Percentiles rank a stretch among this genome's conserved stretches.
These are phyloP conservation scores for Aurelia sp. DNA, from an alignment of 30 jellyfish, hydroid and myxozoan genomes.

Conservation along the genomic window DNA sequence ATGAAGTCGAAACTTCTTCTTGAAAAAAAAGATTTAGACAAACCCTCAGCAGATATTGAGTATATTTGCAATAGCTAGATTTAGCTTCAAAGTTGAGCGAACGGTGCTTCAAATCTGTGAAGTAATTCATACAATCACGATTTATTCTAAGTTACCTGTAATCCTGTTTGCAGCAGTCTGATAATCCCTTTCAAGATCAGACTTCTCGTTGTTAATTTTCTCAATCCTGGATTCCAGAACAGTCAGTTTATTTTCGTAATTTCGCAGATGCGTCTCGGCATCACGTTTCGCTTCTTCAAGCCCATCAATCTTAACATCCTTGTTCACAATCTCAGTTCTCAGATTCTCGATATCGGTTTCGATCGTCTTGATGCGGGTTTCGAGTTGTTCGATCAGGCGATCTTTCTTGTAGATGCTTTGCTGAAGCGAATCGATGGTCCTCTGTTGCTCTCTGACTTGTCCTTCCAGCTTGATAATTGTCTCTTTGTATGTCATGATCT, in stretches of 20 bases:
- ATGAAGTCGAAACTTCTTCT: too few relatives aligned
- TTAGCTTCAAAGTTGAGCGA: too few relatives aligned
- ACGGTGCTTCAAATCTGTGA: too few relatives aligned
- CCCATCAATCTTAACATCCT: conserved; percentile 88
- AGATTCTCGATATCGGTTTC: conserved; percentile 90
- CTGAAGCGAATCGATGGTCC: conserved; percentile 88
- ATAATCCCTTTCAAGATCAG: conserved; percentile 82
- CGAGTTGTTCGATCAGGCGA: conserved; percentile 80
- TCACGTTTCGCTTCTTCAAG: conserved; percentile 88
- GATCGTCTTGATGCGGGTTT: conserved; percentile 47
- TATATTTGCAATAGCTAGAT: too few relatives aligned
- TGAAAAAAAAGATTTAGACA: too few relatives aligned
- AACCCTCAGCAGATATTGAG: too few relatives aligned
- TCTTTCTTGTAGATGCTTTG: conserved; percentile 92
- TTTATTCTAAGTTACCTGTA: conserved; percentile 9
- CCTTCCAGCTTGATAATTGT: conserved; percentile 84
- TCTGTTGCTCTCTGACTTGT: conserved; percentile 81
- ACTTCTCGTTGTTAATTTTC: conserved; percentile 72
- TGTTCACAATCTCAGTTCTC: conserved; percentile 78
- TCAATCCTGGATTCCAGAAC: conserved; percentile 83
- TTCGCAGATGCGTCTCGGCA: conserved; percentile 69
- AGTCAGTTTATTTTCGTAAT: conserved; percentile 55
- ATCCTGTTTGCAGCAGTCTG: conserved; percentile 72
- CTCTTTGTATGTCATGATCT: conserved; percentile 83
- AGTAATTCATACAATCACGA: too few relatives aligned